Evolutionary conservation across 2,113 vertebrate species (phyloP).

Genomic region (Myotis yumanensis): DNA sequence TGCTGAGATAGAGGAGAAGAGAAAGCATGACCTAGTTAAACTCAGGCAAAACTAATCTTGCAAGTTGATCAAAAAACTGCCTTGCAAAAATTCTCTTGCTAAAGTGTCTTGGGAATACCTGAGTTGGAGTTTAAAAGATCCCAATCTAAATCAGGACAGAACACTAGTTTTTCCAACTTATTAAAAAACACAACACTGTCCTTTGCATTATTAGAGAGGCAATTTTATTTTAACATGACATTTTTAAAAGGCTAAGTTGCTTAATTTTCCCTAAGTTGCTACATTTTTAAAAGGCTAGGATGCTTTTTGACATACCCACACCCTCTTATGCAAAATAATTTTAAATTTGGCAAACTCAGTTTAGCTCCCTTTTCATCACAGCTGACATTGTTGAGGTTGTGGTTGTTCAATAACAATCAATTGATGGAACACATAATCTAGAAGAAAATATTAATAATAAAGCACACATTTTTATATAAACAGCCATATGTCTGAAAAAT

Average conservation of each 20-base stretch:
- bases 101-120: slow-evolving; percentile 43
- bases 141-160: slow-evolving; percentile 33
- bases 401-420: not conserved
- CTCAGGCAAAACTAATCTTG: slow-evolving; percentile 61
- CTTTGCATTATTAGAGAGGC: slow-evolving; percentile 52
- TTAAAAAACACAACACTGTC: not conserved
- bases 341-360: not conserved
- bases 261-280: not conserved
- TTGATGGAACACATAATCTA: not conserved
- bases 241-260: slow-evolving; percentile 52
- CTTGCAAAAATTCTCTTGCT: slow-evolving; percentile 26
- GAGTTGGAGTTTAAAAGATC: slow-evolving; percentile 14
- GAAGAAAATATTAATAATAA: not conserved
- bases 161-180: slow-evolving; percentile 30
- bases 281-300: slow-evolving; percentile 51
- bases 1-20: slow-evolving; percentile 59
- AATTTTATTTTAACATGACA: slow-evolving; percentile 39
- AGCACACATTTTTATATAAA: not conserved
- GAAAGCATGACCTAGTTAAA: slow-evolving; percentile 69
- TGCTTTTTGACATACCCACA: not conserved
- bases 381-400: not conserved
- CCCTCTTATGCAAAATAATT: slow-evolving; percentile 3
- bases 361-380: not conserved
- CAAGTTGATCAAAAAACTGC: slow-evolving; percentile 59
- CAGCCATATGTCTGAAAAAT: not conserved